Evolutionary conservation across 2,888 invertebrate genomes (phyloP), one percentile per base, ranked within the genome.

Genomic region (Amaurobius ferox): DNA sequence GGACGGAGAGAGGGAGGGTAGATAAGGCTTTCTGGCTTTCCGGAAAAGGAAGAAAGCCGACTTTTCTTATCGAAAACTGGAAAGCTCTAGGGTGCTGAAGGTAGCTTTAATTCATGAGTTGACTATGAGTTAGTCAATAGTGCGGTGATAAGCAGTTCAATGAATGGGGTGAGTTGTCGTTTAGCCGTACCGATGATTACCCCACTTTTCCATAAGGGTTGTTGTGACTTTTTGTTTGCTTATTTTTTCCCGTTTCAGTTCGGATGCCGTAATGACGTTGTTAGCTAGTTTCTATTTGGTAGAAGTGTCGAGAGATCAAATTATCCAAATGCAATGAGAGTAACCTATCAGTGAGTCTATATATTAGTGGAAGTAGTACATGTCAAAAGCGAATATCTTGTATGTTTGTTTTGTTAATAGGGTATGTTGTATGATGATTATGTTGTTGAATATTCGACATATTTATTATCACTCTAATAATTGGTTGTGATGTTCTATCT

Each of bases 81-180:
- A 44, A 61, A 39, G 70, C 64, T 66, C 72, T 70, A 28, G 39
- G 68, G 40, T 28, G 68, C 26, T 39, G 72, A 68, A 78, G 78
- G 85, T 79, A 72, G 62, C 78, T 73, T 86, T 86, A 86, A 86
- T 86, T 86, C 85, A 79, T 74, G 67, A 71, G 62, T 68, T 44
- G 67, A 68, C 73, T 74, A 80, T 74, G 73, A 68, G 40, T 73
- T 67, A 48, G 80, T 74, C 80, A 80, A 80, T 80, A 79, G 78
- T 35, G 39, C 35, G 23, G 61, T 66, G 80, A 80, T 80, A 80
- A 80, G 66, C 55, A 44, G 72, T 66, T 73, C 66, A 80, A 61
- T 67, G 67, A 66, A 44, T 30, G 66, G 44, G 39, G 40, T 39
- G 30, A 80, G 73, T 80, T 68, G 68, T 80, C 68, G 67, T 55